phyloP scores from a whole-genome alignment of 2,797 vertebrate genomes.

The Dromococcyx pavoninus region DNA sequence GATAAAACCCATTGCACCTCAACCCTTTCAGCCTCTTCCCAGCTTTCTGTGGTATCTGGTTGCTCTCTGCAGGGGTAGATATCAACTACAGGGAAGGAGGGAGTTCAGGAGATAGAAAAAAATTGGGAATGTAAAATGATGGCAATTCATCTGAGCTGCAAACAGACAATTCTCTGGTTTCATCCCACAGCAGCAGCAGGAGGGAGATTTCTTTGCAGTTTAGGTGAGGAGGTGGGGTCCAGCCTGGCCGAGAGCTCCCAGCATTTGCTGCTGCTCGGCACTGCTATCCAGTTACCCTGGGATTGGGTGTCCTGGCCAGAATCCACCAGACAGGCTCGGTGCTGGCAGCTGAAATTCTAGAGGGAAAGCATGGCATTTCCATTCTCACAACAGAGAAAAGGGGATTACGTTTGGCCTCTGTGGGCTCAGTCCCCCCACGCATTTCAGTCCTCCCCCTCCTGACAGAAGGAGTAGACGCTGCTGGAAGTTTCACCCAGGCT shows the following conservation, averaged over 20 bases:
- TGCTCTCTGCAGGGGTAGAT: not conserved
- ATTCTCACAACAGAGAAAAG: not conserved
- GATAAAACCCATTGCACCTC: not conserved
- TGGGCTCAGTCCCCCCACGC: not conserved
- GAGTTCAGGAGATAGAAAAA: not conserved
- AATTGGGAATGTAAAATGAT: not conserved
- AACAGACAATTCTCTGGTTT: conserved; percentile 17
- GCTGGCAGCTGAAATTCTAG: not conserved
- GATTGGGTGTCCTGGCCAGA: not conserved
- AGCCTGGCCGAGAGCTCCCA: not conserved
- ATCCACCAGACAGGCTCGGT: not conserved
- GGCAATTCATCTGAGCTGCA: not conserved
- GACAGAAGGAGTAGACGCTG: not conserved
- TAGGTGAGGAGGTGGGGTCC: not conserved
- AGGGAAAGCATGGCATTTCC: not conserved
- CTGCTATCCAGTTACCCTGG: not conserved
- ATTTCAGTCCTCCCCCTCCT: not conserved
- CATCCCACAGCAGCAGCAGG: not conserved
- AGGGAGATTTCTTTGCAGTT: conserved; percentile 1
- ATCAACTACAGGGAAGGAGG: not conserved
- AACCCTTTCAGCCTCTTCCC: not conserved
- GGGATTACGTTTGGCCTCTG: not conserved
- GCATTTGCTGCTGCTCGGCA: not conserved
- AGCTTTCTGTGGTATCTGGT: not conserved
- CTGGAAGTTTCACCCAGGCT: not conserved